Conservation (phyloP, 2,888 invertebrate species). For the Drosophila sordidula region DNA sequence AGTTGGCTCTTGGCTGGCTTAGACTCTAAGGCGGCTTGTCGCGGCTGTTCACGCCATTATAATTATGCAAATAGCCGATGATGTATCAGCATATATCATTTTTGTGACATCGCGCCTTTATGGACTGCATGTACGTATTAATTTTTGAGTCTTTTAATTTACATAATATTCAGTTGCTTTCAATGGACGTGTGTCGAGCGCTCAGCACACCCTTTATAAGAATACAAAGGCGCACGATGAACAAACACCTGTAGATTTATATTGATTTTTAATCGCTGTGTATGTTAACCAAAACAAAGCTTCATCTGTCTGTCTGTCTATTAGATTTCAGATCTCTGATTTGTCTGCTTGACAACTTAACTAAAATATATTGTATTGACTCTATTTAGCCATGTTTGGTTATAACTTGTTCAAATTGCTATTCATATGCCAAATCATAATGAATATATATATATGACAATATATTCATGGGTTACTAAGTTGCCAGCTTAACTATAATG, state of each 20-base stretch:
- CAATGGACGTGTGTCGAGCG: slow-evolving; percentile 22
- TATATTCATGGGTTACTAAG: slow-evolving; percentile 25
- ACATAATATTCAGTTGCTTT: slow-evolving; percentile 42
- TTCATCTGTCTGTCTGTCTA: slow-evolving; percentile 35
- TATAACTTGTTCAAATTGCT: slow-evolving; percentile 20
- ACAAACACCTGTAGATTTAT: slow-evolving; percentile 54
- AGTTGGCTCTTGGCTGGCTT: slow-evolving; percentile 10
- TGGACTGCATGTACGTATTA: slow-evolving; percentile 42
- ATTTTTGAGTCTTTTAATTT: slow-evolving; percentile 39
- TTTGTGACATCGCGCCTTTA: slow-evolving; percentile 40
- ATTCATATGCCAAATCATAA: slow-evolving; percentile 27
- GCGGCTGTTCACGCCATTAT: slow-evolving; percentile 51
- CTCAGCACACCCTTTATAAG: slow-evolving; percentile 29
- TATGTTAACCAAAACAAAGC: slow-evolving; percentile 49
- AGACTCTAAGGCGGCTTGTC: slow-evolving; percentile 47
- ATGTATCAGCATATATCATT: slow-evolving; percentile 59
- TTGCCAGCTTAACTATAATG: slow-evolving; percentile 3
- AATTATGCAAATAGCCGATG: slow-evolving; percentile 71
- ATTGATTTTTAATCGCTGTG: slow-evolving; percentile 75
- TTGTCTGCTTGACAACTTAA: slow-evolving; percentile 42
- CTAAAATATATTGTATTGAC: slow-evolving; percentile 35
- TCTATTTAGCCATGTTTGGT: slow-evolving; percentile 25
- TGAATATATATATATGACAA: slow-evolving; percentile 1
- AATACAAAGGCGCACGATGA: slow-evolving; percentile 32
- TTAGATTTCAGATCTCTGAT: slow-evolving; percentile 24